phyloP scores from a whole-genome alignment of 2,113 vertebrate genomes.

The Motacilla alba region DNA sequence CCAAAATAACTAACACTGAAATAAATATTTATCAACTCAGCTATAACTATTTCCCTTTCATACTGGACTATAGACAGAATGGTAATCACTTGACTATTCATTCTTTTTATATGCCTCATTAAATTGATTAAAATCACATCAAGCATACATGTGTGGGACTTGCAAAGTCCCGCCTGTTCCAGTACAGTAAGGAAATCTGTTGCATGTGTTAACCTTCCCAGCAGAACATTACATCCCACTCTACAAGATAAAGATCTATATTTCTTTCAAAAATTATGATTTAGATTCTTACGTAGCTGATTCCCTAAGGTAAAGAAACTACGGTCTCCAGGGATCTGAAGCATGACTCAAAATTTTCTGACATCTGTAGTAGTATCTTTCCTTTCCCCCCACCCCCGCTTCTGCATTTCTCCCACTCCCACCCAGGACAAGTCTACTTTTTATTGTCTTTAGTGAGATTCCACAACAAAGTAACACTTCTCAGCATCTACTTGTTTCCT shows the following conservation, averaged over 20 bases:
- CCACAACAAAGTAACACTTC: not conserved
- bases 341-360: not conserved
- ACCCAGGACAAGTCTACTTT: not conserved
- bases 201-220: not conserved
- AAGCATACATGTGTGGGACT: not conserved
- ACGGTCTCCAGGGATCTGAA: not conserved
- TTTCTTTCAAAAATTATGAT: not conserved
- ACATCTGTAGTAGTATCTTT: not conserved
- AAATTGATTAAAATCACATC: not conserved
- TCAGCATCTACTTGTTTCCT: not conserved
- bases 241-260: not conserved
- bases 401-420: not conserved
- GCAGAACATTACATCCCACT: not conserved
- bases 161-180: not conserved
- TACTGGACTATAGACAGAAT: not conserved
- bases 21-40: slow-evolving; percentile 14
- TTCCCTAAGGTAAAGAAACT: not conserved
- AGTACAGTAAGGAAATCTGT: not conserved
- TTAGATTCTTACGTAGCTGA: not conserved
- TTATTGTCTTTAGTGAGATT: not conserved
- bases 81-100: not conserved
- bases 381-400: fast-evolving
- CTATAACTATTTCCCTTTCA: not conserved
- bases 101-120: not conserved
- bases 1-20: not conserved